Conservation (phyloP, 2,113 vertebrate species). For the Polypterus bichir region DNA sequence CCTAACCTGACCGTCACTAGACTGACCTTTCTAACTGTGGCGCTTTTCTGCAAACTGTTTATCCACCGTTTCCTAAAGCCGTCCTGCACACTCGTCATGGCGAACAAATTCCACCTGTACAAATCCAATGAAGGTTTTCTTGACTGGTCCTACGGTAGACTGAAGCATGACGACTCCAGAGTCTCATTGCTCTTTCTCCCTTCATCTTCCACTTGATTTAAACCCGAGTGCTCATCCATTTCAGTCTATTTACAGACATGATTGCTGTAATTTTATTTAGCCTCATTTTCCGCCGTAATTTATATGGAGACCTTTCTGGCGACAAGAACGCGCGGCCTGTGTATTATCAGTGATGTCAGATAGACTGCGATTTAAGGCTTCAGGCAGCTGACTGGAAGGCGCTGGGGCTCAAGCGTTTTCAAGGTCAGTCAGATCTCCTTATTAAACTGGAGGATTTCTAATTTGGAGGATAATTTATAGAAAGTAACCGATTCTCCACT, state of each 20-base stretch:
- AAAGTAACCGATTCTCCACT: too few relatives aligned
- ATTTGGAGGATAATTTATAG: too few relatives aligned
- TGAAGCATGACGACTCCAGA: too few relatives aligned
- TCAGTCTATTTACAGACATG: constrained; percentile 28
- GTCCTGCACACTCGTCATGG: too few relatives aligned
- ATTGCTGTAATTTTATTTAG: constrained; percentile 38
- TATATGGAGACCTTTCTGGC: constrained; percentile 26
- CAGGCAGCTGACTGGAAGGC: background rate
- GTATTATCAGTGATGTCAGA: background rate
- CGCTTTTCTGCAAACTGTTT: too few relatives aligned
- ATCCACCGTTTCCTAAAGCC: too few relatives aligned
- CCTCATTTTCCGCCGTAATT: constrained; percentile 42
- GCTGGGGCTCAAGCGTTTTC: constrained; percentile 19
- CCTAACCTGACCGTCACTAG: too few relatives aligned
- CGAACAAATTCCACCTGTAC: too few relatives aligned
- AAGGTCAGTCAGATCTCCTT: constrained; percentile 19
- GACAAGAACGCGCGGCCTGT: constrained; percentile 16
- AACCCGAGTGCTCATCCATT: background rate
- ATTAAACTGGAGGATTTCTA: too few relatives aligned
- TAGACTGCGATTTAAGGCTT: constrained; percentile 14
- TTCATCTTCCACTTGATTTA: background rate
- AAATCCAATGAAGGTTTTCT: too few relatives aligned
- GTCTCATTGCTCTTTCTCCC: background rate
- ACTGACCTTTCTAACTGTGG: too few relatives aligned
- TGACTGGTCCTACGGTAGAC: too few relatives aligned